Evolutionary conservation across 2,113 vertebrate species (phyloP).

Genomic region (Varanus komodoensis): DNA sequence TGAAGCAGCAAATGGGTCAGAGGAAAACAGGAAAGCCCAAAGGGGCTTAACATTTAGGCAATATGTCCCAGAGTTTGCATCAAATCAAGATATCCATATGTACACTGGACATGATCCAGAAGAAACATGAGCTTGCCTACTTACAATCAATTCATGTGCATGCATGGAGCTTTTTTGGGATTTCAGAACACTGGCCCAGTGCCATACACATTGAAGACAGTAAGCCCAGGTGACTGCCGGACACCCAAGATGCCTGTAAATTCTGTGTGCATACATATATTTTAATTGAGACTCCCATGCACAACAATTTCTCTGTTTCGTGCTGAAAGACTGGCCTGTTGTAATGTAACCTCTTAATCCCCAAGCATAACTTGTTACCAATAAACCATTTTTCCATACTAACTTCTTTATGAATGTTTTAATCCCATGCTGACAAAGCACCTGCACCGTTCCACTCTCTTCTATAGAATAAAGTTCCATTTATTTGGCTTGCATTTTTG

Average conservation of each 20-base stretch:
- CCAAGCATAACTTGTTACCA: background rate
- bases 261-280: background rate
- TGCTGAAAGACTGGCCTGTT: constrained; percentile 12
- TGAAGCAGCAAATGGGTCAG: background rate
- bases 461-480: background rate
- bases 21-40: background rate
- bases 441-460: background rate
- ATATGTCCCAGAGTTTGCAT: background rate
- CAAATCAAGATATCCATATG: background rate
- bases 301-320: background rate
- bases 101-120: constrained; percentile 9
- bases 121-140: constrained; percentile 1
- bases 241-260: constrained; percentile 36
- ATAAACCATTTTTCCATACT: constrained; percentile 10
- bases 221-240: constrained; percentile 3
- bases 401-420: background rate
- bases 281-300: background rate
- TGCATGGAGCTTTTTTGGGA: background rate
- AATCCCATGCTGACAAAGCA: constrained; percentile 20
- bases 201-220: constrained; percentile 4
- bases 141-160: background rate
- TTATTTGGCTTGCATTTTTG: constrained; percentile 14
- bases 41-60: background rate
- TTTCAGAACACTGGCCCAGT: constrained; percentile 10
- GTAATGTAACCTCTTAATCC: constrained; percentile 20